These are phyloP conservation scores for Laspeyria flexula DNA, from an alignment of 2,888 invertebrate species.

Conservation along the genomic window DNA sequence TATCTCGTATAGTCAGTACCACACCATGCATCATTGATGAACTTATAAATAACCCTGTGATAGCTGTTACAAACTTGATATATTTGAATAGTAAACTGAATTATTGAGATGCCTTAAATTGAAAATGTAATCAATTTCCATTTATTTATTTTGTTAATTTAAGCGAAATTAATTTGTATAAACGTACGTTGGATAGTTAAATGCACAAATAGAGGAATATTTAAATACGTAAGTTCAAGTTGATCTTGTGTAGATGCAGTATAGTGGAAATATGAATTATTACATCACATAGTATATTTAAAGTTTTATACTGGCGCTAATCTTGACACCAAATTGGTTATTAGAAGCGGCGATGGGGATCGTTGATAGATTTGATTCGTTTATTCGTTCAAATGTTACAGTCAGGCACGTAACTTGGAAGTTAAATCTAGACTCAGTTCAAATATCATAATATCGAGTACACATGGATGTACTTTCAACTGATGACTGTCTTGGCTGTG, in stretches of 20 bases:
- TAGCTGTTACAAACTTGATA: conserved; percentile 33
- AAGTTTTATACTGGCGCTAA: background rate
- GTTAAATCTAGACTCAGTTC: conserved; percentile 2
- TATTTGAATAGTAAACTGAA: conserved; percentile 18
- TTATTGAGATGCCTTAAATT: conserved; percentile 30
- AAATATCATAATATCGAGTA: background rate
- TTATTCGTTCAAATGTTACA: conserved; percentile 6
- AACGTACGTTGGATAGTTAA: background rate
- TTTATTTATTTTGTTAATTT: background rate
- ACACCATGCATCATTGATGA: too few species aligned
- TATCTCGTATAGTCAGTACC: too few species aligned
- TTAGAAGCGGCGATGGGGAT: conserved; percentile 11
- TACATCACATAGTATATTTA: conserved; percentile 5
- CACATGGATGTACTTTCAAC: conserved; percentile 19
- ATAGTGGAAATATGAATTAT: background rate
- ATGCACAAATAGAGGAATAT: conserved; percentile 15
- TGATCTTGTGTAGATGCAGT: background rate
- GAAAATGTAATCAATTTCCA: background rate
- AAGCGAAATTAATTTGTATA: conserved; percentile 2
- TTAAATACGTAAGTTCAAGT: conserved; percentile 1
- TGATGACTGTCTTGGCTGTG: conserved; percentile 30
- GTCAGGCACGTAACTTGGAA: background rate
- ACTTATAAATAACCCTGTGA: conserved; percentile 38
- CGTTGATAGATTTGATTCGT: conserved; percentile 38
- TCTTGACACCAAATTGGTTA: background rate